These are phyloP conservation scores for Anthonomus grandis DNA, from an alignment of 1,140 invertebrate genomes.

Conservation along the genomic window DNA sequence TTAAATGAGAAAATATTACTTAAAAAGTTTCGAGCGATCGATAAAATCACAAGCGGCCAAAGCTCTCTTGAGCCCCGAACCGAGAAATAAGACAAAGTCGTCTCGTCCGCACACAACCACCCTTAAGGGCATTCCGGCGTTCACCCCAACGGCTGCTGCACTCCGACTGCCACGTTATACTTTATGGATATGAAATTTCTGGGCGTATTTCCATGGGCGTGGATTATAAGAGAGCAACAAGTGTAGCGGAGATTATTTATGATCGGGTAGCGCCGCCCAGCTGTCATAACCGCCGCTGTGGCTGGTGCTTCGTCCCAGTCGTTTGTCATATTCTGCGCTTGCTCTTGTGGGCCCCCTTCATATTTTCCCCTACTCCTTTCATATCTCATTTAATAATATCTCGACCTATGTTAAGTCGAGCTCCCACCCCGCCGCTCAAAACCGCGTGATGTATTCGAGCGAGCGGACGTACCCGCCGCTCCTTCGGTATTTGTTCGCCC, in stretches of 20 bases:
- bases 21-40: constrained; percentile 10
- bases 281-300: constrained; percentile 47
- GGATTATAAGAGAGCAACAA: constrained; percentile 47
- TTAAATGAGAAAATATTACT: constrained; percentile 4
- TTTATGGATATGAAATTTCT: constrained; percentile 46
- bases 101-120: constrained; percentile 6
- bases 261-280: constrained; percentile 43
- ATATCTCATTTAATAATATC: constrained; percentile 50
- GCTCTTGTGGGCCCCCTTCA: constrained; percentile 37
- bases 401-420: constrained; percentile 35
- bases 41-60: constrained; percentile 20
- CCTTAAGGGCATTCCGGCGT: neutral
- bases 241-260: constrained; percentile 50
- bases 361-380: constrained; percentile 44
- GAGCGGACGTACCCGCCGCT: constrained; percentile 25
- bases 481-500: constrained; percentile 6
- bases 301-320: constrained; percentile 38
- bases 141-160: neutral
- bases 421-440: constrained; percentile 21
- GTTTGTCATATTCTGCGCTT: constrained; percentile 46
- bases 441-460: constrained; percentile 24
- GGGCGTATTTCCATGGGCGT: constrained; percentile 44
- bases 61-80: neutral
- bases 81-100: constrained; percentile 9
- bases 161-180: constrained; percentile 23